These are phyloP conservation scores for Reticulitermes speratus DNA, from an alignment of 1,140 invertebrate species.

Conservation along the genomic window DNA sequence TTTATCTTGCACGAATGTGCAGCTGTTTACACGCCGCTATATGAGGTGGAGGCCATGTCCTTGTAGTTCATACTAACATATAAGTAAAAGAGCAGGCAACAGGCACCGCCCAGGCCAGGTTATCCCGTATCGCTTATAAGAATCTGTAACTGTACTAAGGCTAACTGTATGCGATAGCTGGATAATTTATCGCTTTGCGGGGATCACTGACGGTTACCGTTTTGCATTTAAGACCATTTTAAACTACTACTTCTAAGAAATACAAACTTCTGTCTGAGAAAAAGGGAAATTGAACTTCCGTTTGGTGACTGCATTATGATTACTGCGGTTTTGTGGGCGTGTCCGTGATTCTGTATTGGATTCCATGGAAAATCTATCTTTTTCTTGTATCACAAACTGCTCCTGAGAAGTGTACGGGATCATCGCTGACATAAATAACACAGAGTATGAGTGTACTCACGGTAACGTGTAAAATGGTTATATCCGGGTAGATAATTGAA, in stretches of 20 bases:
- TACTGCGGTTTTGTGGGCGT: too few species aligned
- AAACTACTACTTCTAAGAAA: background rate
- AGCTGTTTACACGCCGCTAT: background rate
- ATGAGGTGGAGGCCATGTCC: background rate
- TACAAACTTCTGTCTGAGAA: background rate
- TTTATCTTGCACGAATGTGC: background rate
- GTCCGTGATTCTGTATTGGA: too few species aligned
- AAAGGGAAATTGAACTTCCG: too few species aligned
- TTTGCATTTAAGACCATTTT: background rate
- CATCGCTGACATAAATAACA: too few species aligned
- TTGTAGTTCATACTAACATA: background rate
- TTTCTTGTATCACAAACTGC: too few species aligned
- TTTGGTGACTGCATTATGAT: too few species aligned
- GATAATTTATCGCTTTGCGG: background rate
- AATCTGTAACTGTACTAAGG: background rate
- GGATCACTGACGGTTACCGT: background rate
- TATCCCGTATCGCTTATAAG: background rate
- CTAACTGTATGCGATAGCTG: background rate
- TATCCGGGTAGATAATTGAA: too few species aligned
- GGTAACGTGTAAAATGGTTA: too few species aligned
- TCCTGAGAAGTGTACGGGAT: too few species aligned
- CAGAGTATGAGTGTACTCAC: too few species aligned
- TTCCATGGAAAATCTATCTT: too few species aligned
- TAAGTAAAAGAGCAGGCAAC: background rate
- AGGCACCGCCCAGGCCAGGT: background rate